These are phyloP conservation scores for Drosophila bocqueti DNA, from an alignment of 1,140 invertebrate species.

Conservation along the genomic window DNA sequence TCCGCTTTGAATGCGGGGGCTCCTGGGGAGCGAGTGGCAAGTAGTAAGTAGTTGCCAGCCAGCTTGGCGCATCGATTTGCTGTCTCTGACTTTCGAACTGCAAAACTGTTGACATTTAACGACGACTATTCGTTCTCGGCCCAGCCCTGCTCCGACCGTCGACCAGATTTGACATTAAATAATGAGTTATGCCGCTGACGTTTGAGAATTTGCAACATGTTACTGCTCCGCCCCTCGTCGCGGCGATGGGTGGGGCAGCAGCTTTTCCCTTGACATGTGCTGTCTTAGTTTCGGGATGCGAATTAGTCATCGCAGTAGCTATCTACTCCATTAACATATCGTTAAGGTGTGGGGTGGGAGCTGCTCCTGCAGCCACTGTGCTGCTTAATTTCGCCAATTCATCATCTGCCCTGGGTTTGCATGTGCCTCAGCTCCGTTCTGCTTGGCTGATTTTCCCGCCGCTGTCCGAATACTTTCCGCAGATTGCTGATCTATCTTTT, in stretches of 20 bases:
- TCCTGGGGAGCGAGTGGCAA: conserved; percentile 4
- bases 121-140: conserved; percentile 32
- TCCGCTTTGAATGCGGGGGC: conserved; percentile 16
- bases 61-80: conserved; percentile 66
- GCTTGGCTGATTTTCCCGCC: conserved; percentile 45
- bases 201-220: conserved; percentile 78
- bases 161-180: conserved; percentile 82
- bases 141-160: conserved; percentile 38
- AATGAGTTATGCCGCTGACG: conserved; percentile 80
- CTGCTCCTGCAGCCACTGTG: conserved; percentile 9
- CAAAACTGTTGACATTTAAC: conserved; percentile 78
- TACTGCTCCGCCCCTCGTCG: conserved; percentile 5
- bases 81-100: conserved; percentile 73
- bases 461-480: conserved; percentile 24
- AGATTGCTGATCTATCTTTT: conserved; percentile 48
- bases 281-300: conserved; percentile 31
- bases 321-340: conserved; percentile 56
- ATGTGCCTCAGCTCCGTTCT: conserved; percentile 46
- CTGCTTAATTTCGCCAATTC: conserved; percentile 53
- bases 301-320: conserved; percentile 60
- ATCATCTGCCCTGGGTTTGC: conserved; percentile 65
- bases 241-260: conserved; percentile 19
- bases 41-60: conserved; percentile 18
- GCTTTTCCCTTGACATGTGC: conserved; percentile 13
- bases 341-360: conserved; percentile 21